These are phyloP conservation scores for Nomada goodeniana DNA, from an alignment of 2,888 invertebrate species.

Conservation along the genomic window DNA sequence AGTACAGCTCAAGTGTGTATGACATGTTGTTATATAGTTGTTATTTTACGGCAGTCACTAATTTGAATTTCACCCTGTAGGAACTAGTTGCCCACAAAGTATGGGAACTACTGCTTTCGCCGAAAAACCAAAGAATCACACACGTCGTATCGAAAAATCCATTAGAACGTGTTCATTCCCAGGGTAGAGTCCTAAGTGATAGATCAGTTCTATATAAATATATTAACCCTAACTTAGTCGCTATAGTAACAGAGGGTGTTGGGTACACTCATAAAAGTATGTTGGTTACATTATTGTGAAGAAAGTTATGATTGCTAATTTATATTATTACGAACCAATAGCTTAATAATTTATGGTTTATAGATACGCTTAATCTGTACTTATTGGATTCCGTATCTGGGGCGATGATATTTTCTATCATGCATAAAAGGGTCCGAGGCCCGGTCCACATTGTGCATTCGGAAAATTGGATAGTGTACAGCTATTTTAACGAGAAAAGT, in stretches of 20 bases:
- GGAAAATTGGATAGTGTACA: constrained; percentile 98
- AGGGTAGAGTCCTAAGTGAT: constrained; percentile 97
- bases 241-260: constrained; percentile 91
- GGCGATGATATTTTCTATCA: constrained; percentile 92
- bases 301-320: not conserved
- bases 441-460: constrained; percentile 96
- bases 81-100: constrained; percentile 87
- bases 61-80: constrained; percentile 82
- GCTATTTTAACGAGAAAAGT: constrained; percentile 96
- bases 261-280: constrained; percentile 91
- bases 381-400: constrained; percentile 97
- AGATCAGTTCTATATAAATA: constrained; percentile 99
- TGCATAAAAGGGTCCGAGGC: constrained; percentile 93
- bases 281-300: not conserved
- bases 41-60: not conserved
- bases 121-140: constrained; percentile 87
- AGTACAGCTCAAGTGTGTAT: constrained; percentile 82
- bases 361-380: constrained; percentile 93
- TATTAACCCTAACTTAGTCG: constrained; percentile 98
- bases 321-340: not conserved
- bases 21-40: not conserved
- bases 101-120: constrained; percentile 90
- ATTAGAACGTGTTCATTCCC: constrained; percentile 94
- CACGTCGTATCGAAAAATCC: constrained; percentile 88
- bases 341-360: constrained; percentile 60